Evolutionary conservation across 2,888 invertebrate genomes (phyloP).

Genomic region (Pterostichus madidus): DNA sequence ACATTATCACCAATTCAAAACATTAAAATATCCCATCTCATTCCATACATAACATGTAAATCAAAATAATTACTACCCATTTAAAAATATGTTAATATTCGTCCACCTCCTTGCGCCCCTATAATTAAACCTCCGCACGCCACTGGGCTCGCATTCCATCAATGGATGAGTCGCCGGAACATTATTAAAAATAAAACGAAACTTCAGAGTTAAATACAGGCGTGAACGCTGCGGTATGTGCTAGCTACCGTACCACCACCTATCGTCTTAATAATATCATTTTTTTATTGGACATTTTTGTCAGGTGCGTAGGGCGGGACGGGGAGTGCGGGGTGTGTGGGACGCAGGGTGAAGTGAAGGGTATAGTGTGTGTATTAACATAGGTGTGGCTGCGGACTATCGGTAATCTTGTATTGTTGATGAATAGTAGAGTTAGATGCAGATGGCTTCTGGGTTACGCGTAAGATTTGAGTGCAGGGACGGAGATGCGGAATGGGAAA

Average conservation of each 20-base stretch:
- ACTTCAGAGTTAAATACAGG: slow-evolving; percentile 55
- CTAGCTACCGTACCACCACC: slow-evolving; percentile 70
- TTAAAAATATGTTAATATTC: slow-evolving; percentile 24
- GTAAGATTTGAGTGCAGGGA: background rate
- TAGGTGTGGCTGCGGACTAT: slow-evolving; percentile 28
- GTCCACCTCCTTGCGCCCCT: background rate
- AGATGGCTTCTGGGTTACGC: slow-evolving; percentile 13
- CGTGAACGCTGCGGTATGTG: slow-evolving; percentile 69
- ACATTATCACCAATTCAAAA: slow-evolving; percentile 38
- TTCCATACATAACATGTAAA: slow-evolving; percentile 24
- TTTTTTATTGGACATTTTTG: slow-evolving; percentile 69
- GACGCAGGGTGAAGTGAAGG: background rate
- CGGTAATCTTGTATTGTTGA: slow-evolving; percentile 4
- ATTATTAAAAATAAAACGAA: slow-evolving; percentile 64
- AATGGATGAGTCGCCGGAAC: slow-evolving; percentile 59
- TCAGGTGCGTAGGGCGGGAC: slow-evolving; percentile 69
- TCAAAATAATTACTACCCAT: slow-evolving; percentile 35
- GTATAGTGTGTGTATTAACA: slow-evolving; percentile 19
- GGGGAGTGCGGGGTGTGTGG: slow-evolving; percentile 66
- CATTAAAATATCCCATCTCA: slow-evolving; percentile 14
- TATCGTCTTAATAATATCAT: slow-evolving; percentile 70
- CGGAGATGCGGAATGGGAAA: background rate
- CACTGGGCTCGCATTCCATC: slow-evolving; percentile 60
- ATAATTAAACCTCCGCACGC: slow-evolving; percentile 42
- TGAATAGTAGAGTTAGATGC: slow-evolving; percentile 8